Conservation (phyloP, 1,140 invertebrate genomes). For the Drosophila lini region DNA sequence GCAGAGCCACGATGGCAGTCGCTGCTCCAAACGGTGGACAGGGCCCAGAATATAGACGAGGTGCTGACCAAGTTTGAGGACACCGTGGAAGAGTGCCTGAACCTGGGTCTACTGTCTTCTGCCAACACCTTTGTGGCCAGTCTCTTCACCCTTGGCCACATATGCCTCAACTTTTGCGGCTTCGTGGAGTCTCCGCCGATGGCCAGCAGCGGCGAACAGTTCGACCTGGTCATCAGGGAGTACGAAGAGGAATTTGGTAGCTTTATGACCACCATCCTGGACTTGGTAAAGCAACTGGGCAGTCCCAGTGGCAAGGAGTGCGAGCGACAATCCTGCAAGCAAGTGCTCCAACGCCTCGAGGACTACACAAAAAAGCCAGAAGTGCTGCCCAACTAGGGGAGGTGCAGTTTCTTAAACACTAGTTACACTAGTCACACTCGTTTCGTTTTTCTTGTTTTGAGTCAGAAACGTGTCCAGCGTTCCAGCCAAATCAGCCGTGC, state of each 20-base stretch:
- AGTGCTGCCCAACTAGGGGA: neutral
- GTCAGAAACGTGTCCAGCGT: neutral
- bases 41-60: slow-evolving; percentile 46
- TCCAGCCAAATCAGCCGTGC: slow-evolving; percentile 31
- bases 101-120: slow-evolving; percentile 32
- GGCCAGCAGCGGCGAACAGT: neutral
- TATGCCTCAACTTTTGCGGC: slow-evolving; percentile 60
- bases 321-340: slow-evolving; percentile 39
- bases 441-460: slow-evolving; percentile 4
- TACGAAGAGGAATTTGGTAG: slow-evolving; percentile 48
- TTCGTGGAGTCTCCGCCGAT: slow-evolving; percentile 22
- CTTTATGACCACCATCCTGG: slow-evolving; percentile 40
- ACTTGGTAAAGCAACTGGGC: slow-evolving; percentile 41
- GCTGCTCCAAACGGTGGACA: slow-evolving; percentile 4
- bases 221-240: slow-evolving; percentile 17
- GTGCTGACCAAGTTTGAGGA: slow-evolving; percentile 28
- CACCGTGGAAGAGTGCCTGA: slow-evolving; percentile 34
- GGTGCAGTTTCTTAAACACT: no score
- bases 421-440: neutral
- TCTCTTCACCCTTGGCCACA: slow-evolving; percentile 53
- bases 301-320: neutral
- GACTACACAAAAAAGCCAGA: neutral
- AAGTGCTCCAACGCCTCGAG: slow-evolving; percentile 46
- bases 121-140: slow-evolving; percentile 45
- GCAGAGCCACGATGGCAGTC: slow-evolving; percentile 45